Percentiles rank a stretch among this genome's conserved stretches.
Evolutionary conservation across 2,113 vertebrate species (phyloP).

Genomic region (Chaetodon auriga): DNA sequence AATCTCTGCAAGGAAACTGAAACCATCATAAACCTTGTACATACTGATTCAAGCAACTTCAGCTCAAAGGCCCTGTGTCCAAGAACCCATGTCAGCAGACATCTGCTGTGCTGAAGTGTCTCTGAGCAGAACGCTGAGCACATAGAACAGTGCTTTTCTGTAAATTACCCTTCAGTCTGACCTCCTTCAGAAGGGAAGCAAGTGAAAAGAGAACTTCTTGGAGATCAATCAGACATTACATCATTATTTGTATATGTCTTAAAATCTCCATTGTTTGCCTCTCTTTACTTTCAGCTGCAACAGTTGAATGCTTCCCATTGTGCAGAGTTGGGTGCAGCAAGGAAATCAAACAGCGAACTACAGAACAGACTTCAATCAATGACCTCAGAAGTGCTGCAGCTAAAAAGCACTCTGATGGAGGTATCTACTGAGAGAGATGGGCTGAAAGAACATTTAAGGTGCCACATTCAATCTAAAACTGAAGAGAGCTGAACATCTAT

Average conservation of each 20-base stretch:
- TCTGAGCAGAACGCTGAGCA: neutral
- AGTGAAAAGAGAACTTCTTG: conserved; percentile 8
- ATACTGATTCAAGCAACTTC: conserved; percentile 26
- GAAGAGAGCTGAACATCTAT: conserved; percentile 14
- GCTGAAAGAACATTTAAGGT: conserved; percentile 83
- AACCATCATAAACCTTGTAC: conserved; percentile 8
- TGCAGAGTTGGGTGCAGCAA: conserved; percentile 61
- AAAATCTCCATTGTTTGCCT: conserved; percentile 28
- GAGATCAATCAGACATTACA: conserved; percentile 15
- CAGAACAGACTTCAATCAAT: conserved; percentile 70
- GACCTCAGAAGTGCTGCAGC: conserved; percentile 74
- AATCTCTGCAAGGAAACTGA: conserved; percentile 5
- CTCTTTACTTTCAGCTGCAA: conserved; percentile 60
- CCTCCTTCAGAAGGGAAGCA: neutral
- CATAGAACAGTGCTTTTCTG: neutral
- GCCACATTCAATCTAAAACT: conserved; percentile 32
- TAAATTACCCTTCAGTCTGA: neutral
- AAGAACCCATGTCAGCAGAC: conserved; percentile 10
- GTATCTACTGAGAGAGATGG: conserved; percentile 76
- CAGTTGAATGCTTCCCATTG: conserved; percentile 65
- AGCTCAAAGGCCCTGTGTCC: neutral
- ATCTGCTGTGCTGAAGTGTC: conserved; percentile 5
- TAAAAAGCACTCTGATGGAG: conserved; percentile 70
- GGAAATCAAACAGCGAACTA: conserved; percentile 65
- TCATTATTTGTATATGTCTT: conserved; percentile 16